These are phyloP conservation scores for Triplophysa tibetana DNA, from an alignment of 2,113 vertebrate species.

Conservation along the genomic window DNA sequence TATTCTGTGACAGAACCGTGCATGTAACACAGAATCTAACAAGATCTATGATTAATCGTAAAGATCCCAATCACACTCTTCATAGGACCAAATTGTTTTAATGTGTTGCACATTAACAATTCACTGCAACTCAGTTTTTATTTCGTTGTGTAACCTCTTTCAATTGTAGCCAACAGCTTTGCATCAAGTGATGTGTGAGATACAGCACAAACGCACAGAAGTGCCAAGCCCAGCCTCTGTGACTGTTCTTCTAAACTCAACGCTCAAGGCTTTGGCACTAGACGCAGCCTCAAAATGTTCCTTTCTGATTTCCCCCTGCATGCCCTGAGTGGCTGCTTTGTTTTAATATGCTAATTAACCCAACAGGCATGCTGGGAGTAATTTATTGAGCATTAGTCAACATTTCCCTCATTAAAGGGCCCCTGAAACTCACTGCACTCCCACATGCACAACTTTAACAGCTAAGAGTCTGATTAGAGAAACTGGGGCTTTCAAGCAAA, in stretches of 20 bases:
- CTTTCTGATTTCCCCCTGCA: conserved; percentile 48
- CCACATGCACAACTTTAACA: conserved; percentile 33
- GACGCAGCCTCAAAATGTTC: conserved; percentile 44
- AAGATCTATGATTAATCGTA: conserved; percentile 6
- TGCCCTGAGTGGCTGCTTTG: conserved; percentile 56
- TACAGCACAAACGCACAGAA: conserved; percentile 15
- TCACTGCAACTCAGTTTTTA: background rate
- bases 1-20: background rate
- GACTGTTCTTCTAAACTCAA: conserved; percentile 29
- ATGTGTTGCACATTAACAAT: background rate
- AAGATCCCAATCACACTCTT: no score
- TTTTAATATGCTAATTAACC: conserved; percentile 60
- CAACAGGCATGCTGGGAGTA: conserved; percentile 60
- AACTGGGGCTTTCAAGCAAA: conserved; percentile 9
- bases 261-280: conserved; percentile 51
- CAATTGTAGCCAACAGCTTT: background rate
- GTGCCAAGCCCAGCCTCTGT: background rate
- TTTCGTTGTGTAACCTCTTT: background rate
- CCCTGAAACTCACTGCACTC: conserved; percentile 26
- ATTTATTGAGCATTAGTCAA: conserved; percentile 61
- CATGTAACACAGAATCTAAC: background rate
- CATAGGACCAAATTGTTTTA: background rate
- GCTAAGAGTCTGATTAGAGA: conserved; percentile 20
- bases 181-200: conserved; percentile 6
- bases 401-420: conserved; percentile 55